Evolutionary conservation across 1,140 invertebrate genomes (phyloP).

Genomic region (Pectinophora gossypiella): DNA sequence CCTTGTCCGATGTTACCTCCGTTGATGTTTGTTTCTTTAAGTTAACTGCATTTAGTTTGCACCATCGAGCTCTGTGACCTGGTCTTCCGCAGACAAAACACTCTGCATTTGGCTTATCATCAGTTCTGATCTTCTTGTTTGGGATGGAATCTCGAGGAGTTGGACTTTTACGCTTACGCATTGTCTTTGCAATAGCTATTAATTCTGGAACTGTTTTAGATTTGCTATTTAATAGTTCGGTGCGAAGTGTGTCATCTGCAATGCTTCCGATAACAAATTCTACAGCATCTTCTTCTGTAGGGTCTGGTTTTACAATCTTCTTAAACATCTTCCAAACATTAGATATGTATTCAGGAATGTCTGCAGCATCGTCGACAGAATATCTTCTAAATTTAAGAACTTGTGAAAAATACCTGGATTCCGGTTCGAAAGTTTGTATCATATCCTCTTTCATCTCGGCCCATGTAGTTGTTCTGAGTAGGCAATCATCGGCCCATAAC

Average conservation of each 20-base stretch:
- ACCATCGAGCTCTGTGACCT: conserved; percentile 6
- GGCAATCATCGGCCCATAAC: neutral
- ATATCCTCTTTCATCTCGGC: neutral
- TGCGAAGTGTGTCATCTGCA: neutral
- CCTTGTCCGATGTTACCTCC: neutral
- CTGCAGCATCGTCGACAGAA: neutral
- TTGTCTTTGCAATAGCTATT: neutral
- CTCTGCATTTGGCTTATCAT: neutral
- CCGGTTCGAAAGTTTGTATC: neutral
- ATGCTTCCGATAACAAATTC: neutral
- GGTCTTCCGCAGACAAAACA: neutral
- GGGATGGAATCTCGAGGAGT: neutral
- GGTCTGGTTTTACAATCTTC: neutral
- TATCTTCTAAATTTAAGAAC: neutral
- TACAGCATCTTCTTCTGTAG: conserved; percentile 2
- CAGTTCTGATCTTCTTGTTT: neutral
- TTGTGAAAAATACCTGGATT: neutral
- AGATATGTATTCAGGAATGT: neutral
- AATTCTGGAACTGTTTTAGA: neutral
- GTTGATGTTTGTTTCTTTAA: neutral
- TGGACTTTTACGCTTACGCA: neutral
- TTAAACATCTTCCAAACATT: neutral
- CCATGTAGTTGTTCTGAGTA: neutral
- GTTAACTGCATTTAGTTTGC: neutral
- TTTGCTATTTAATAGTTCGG: neutral